Conservation (phyloP, 2,797 vertebrate species). For the Babyrousa celebensis region DNA sequence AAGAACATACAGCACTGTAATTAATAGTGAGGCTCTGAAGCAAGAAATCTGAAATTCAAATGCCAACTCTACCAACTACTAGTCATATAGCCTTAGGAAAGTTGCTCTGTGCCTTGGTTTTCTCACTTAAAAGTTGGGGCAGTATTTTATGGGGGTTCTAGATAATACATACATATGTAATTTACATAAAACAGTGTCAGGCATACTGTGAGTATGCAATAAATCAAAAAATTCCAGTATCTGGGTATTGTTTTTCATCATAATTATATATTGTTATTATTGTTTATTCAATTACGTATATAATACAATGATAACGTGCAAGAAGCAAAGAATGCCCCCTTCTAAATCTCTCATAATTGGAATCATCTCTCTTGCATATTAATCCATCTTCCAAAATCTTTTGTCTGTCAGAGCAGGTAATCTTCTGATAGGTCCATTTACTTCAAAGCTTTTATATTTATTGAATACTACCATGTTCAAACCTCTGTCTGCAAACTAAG, state of each 20-base stretch:
- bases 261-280: background rate
- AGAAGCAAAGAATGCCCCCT: background rate
- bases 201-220: background rate
- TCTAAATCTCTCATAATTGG: background rate
- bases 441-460: background rate
- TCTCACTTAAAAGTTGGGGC: background rate
- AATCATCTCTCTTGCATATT: background rate
- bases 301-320: background rate
- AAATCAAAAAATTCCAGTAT: background rate
- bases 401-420: background rate
- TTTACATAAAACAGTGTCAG: background rate
- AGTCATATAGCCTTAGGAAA: background rate
- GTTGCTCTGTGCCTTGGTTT: background rate
- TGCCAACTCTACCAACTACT: background rate
- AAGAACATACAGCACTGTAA: background rate
- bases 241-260: background rate
- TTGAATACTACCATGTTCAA: background rate
- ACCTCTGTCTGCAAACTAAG: background rate
- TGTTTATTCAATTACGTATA: conserved; percentile 10
- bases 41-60: background rate
- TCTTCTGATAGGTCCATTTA: background rate
- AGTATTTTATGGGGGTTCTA: background rate
- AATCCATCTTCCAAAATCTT: background rate
- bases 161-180: background rate
- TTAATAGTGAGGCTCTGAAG: background rate